Evolutionary conservation across 2,797 vertebrate species (phyloP).

Genomic region (Chiroxiphia lanceolata): DNA sequence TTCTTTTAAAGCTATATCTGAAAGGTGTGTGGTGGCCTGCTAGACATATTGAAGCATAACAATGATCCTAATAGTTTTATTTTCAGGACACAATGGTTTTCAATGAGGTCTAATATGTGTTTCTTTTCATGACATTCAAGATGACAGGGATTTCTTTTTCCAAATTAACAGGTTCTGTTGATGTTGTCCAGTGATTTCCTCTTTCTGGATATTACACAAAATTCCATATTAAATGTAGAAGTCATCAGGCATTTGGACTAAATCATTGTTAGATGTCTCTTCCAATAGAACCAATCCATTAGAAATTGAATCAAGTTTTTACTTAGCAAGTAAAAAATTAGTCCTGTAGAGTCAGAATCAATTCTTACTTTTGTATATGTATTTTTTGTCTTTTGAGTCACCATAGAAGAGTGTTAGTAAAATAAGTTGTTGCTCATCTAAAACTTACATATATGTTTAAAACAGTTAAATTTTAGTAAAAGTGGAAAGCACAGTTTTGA

Average conservation of each 20-base stretch:
- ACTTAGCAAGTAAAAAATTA: background rate
- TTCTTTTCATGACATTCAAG: background rate
- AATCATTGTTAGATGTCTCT: background rate
- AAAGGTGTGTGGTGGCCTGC: background rate
- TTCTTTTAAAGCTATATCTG: background rate
- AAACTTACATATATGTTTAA: background rate
- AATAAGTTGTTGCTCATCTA: background rate
- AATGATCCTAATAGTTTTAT: background rate
- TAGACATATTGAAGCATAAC: background rate
- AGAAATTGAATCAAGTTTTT: background rate
- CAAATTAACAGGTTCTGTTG: background rate
- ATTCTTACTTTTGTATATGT: background rate
- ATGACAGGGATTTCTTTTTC: background rate
- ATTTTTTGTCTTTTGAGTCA: background rate
- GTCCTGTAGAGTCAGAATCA: background rate
- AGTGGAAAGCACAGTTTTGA: background rate
- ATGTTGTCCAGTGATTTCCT: background rate
- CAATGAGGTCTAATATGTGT: background rate
- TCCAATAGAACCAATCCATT: background rate
- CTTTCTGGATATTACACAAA: background rate
- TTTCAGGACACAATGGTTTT: background rate
- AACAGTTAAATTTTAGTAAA: background rate
- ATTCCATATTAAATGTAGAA: background rate
- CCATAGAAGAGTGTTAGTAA: background rate
- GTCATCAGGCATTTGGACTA: background rate